Evolutionary conservation across 2,797 vertebrate species (phyloP).

Genomic region (Numenius phaeopus): DNA sequence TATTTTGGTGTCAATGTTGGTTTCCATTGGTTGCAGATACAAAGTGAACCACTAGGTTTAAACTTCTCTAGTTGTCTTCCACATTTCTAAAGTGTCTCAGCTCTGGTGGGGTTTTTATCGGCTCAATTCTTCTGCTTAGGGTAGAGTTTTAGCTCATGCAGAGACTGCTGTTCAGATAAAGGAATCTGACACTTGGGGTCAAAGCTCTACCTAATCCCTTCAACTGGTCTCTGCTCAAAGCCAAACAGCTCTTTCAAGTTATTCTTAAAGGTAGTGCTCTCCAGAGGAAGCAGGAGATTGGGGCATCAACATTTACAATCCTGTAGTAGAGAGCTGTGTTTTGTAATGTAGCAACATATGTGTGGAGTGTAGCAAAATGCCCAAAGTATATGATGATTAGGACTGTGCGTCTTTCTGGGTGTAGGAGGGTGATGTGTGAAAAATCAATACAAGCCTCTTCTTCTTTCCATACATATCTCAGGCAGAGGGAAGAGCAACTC

Average conservation of each 20-base stretch:
- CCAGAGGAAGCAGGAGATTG: not conserved
- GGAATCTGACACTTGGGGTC: not conserved
- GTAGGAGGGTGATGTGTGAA: not conserved
- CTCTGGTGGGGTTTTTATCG: not conserved
- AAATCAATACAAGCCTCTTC: slow-evolving; percentile 4
- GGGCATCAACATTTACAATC: not conserved
- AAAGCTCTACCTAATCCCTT: slow-evolving; percentile 20
- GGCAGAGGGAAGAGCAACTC: not conserved
- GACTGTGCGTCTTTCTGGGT: not conserved
- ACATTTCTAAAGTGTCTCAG: not conserved
- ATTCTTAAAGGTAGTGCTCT: not conserved
- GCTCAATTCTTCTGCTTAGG: not conserved
- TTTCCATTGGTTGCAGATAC: not conserved
- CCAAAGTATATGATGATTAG: not conserved
- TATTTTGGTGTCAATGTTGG: not conserved
- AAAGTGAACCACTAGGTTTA: not conserved
- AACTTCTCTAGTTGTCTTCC: not conserved
- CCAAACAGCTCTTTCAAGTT: slow-evolving; percentile 15
- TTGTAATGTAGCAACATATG: not conserved
- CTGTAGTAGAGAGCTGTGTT: not conserved
- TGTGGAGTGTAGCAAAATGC: not conserved
- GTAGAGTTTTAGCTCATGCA: not conserved
- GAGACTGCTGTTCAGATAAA: slow-evolving; percentile 5
- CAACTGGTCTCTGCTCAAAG: not conserved
- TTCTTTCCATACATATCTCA: not conserved